Base-by-base conservation (phyloP, 2,797 vertebrate genomes). In the Platyrinchus mystaceus region DNA sequence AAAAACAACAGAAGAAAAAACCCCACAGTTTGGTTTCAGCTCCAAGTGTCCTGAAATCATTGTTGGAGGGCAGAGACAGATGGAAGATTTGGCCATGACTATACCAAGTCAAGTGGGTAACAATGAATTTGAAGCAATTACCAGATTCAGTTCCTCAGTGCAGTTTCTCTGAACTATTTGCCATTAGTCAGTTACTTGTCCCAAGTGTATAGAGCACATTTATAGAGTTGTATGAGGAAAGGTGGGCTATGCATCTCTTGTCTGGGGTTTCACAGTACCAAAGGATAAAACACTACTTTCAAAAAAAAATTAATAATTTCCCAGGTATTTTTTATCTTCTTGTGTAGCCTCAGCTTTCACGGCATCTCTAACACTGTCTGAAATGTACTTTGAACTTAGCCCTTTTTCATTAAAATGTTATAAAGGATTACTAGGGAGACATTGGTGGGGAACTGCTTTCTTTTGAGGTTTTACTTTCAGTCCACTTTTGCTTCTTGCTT, bases 21-120 rank as follows among this genome's bases (percentile, higher is more conserved):
- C 7, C 6, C 8, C 63, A 34, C 32, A 59, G 58, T 84, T 91
- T 94, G 68, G 66, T 85, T 97, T 97, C 89, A 94, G 70, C 75
- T 97, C n/a, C 32, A 84, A 93, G 56, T 91, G 71, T 95, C 94
- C 74, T 94, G 77, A 96, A 97, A 93, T 95, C 76, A 94, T 96
- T 97, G 95, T 90, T 91, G 78, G 83, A 93, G 74, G 55, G 81
- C 88, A 93, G 89, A 95, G 82, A 94, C 96, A 98, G 97, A 97
- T 96, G 95, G 96, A 96, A 96, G 95, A 87, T 95, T 96, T 95
- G 90, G 84, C 90, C 92, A 82, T 78, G 92, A 87, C 90, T 94
- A 68, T 12, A 94, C 66, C 87, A 97, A 97, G 95, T 89, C 88
- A 95, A 97, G 95, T 27, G 52, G 76, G 69, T 81, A 96, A 84